Evolutionary conservation across 2,888 invertebrate genomes (phyloP).

Genomic region (Leuctra nigra): DNA sequence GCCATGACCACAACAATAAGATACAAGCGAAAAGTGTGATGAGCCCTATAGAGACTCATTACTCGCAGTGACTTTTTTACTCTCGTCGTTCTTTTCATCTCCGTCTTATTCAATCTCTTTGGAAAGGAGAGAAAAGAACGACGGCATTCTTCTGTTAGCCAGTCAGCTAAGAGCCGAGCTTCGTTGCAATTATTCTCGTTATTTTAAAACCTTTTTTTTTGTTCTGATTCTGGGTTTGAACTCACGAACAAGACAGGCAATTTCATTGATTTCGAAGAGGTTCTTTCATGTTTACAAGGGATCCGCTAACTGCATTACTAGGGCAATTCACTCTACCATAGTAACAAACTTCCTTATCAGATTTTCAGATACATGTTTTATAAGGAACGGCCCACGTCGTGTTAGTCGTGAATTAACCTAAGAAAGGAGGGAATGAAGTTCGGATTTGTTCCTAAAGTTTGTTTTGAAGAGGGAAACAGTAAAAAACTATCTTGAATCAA

Average conservation of each 20-base stretch:
- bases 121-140: no score
- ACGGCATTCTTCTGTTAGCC: no score
- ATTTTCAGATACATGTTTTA: conserved; percentile 17
- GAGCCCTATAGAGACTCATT: no score
- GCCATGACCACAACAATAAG: no score
- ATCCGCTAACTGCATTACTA: conserved; percentile 1
- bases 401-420: conserved; percentile 6
- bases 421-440: conserved; percentile 2
- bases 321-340: not conserved
- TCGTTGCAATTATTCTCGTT: conserved; percentile 5
- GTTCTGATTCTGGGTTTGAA: not conserved
- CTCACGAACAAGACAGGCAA: not conserved
- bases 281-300: conserved; percentile 11
- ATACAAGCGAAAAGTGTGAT: no score
- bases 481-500: conserved; percentile 14
- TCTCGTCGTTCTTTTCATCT: not conserved
- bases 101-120: no score
- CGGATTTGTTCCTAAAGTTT: not conserved
- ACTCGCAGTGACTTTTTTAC: no score
- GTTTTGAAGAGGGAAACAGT: not conserved
- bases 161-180: no score
- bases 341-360: conserved; percentile 13
- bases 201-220: conserved; percentile 12
- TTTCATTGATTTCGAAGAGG: conserved; percentile 13
- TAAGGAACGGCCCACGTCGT: conserved; percentile 1